A percentile compares a stretch with the other conserved stretches of the same genome.
These are phyloP conservation scores for Chelonoidis abingdonii DNA, from an alignment of 2,113 vertebrate species.

Conservation along the genomic window DNA sequence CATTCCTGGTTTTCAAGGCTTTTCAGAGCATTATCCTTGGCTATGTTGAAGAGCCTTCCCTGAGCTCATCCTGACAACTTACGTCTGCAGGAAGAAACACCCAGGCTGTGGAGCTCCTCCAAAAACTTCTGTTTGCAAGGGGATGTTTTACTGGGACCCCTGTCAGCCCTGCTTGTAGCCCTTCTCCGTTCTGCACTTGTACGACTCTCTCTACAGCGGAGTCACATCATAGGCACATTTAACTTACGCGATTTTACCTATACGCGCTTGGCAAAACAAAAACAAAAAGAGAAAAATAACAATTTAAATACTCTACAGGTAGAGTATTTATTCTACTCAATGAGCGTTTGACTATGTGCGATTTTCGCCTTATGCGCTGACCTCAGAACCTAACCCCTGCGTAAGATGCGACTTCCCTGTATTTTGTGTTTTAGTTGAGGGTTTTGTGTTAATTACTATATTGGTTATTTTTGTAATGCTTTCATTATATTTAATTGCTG, in stretches of 20 bases:
- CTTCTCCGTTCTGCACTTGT: background rate
- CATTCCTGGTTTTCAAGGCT: background rate
- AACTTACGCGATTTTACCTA: no score
- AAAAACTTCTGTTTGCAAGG: background rate
- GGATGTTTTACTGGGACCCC: background rate
- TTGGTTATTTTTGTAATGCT: background rate
- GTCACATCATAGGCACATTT: no score
- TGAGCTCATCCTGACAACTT: background rate
- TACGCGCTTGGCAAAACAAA: no score
- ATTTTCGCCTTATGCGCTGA: no score
- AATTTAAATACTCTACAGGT: no score
- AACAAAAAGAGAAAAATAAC: no score
- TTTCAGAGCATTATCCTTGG: background rate
- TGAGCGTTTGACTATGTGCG: no score
- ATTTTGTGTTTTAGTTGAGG: background rate
- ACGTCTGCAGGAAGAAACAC: background rate
- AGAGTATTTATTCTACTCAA: no score
- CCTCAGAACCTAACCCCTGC: no score
- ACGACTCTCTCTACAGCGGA: no score
- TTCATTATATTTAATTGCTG: background rate
- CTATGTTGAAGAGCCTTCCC: background rate
- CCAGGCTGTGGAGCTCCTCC: background rate
- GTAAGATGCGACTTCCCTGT: no score
- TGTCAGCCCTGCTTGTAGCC: background rate
- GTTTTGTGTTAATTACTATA: background rate